Percentiles rank a stretch among this genome's conserved stretches.
Conservation (phyloP, 2,113 vertebrate genomes). For the Psephotus haematonotus region DNA sequence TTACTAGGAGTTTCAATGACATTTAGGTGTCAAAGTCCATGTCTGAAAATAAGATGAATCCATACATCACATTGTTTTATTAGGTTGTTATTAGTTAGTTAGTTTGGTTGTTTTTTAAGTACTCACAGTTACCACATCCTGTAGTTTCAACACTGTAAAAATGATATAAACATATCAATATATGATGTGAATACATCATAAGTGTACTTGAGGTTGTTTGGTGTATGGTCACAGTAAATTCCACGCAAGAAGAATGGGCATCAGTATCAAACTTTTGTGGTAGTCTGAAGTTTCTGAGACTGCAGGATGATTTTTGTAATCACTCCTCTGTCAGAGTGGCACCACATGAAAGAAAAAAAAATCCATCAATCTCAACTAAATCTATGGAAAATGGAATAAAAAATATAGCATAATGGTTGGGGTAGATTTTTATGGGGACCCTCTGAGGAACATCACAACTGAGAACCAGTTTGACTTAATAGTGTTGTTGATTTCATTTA, state of each 20-base stretch:
- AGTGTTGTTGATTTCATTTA: neutral
- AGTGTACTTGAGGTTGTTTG: neutral
- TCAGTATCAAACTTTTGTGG: neutral
- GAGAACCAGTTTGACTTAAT: neutral
- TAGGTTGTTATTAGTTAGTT: neutral
- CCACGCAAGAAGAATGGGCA: no score
- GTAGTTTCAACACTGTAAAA: neutral
- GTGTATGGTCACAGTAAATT: neutral
- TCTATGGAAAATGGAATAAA: neutral
- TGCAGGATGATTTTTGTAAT: neutral
- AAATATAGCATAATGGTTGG: neutral
- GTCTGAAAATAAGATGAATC: neutral
- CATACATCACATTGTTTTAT: neutral
- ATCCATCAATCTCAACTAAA: neutral
- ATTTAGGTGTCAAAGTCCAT: neutral
- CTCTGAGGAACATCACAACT: neutral
- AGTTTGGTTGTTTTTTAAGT: neutral
- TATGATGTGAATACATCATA: neutral
- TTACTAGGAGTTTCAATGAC: neutral
- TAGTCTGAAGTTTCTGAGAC: neutral
- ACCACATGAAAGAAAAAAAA: neutral
- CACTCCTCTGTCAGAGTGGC: neutral
- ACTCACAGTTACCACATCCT: neutral
- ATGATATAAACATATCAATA: neutral
- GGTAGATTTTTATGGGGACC: neutral